Evolutionary conservation across 1,140 invertebrate species (phyloP).

Genomic region (Dermatophagoides farinae): DNA sequence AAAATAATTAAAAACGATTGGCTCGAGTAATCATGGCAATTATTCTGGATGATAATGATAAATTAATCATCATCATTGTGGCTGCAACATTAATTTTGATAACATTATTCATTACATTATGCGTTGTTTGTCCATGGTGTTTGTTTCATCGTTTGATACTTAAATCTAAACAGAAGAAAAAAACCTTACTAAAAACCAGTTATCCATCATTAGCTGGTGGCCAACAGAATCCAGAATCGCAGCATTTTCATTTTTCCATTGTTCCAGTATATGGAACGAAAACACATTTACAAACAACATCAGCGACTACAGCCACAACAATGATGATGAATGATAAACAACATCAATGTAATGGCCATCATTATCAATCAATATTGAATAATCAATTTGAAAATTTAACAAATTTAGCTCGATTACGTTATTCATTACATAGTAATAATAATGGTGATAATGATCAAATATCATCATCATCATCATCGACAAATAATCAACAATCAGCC

Average conservation of each 20-base stretch:
- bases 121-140: conserved; percentile 30
- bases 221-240: conserved; percentile 9
- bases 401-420: not conserved
- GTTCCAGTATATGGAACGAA: conserved; percentile 9
- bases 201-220: not conserved
- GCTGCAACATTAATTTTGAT: conserved; percentile 23
- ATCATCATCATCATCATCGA: too few species aligned
- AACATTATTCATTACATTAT: conserved; percentile 26
- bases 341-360: not conserved
- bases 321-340: too few species aligned
- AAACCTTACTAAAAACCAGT: not conserved
- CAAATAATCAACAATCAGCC: too few species aligned
- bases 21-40: conserved; percentile 27
- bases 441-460: too few species aligned
- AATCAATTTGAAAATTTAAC: conserved; percentile 5
- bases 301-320: not conserved
- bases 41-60: conserved; percentile 28
- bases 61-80: conserved; percentile 25
- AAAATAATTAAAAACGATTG: too few species aligned
- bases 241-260: conserved; percentile 15
- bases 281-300: not conserved
- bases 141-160: conserved; percentile 27
- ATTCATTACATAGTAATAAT: not conserved
- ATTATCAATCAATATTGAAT: not conserved
- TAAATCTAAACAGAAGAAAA: not conserved